Evolutionary conservation across 2,888 invertebrate genomes (phyloP).

Genomic region (Hylaea fasciaria): DNA sequence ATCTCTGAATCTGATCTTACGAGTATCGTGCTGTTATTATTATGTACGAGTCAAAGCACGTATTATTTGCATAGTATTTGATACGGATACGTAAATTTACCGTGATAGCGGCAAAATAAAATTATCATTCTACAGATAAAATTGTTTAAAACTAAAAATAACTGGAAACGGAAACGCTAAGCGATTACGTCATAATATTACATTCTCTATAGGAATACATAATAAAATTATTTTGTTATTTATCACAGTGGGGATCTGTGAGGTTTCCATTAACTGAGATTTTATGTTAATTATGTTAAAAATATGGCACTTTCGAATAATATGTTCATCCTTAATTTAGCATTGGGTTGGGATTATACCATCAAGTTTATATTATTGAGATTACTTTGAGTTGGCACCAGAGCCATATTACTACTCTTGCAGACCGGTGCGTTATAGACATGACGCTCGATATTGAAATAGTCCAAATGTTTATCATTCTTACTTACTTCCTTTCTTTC

Average conservation of each 20-base stretch:
- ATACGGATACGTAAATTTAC: not conserved
- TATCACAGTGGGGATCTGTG: slow-evolving; percentile 73
- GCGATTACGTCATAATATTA: slow-evolving; percentile 53
- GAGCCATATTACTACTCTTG: too few relatives aligned
- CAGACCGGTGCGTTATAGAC: too few relatives aligned
- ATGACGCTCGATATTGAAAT: too few relatives aligned
- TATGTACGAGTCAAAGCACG: too few relatives aligned
- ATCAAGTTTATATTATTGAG: too few relatives aligned
- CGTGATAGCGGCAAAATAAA: slow-evolving; percentile 11
- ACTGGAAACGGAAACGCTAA: slow-evolving; percentile 45
- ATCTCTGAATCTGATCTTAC: too few relatives aligned
- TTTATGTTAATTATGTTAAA: slow-evolving; percentile 3
- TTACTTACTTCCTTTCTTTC: too few relatives aligned
- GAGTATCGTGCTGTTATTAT: too few relatives aligned
- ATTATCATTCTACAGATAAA: slow-evolving; percentile 4
- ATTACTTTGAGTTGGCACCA: too few relatives aligned
- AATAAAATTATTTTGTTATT: slow-evolving; percentile 64
- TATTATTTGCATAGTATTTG: too few relatives aligned
- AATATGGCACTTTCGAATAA: slow-evolving; percentile 7
- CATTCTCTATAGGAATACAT: slow-evolving; percentile 53
- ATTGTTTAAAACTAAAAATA: slow-evolving; percentile 20
- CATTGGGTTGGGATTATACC: too few relatives aligned
- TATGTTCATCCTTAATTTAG: not conserved
- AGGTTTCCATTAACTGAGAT: slow-evolving; percentile 58
- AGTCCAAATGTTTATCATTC: too few relatives aligned